Evolutionary conservation across 2,888 invertebrate species (phyloP), one percentile per base, ranked within the genome.

Genomic region (Aquatica leii): DNA sequence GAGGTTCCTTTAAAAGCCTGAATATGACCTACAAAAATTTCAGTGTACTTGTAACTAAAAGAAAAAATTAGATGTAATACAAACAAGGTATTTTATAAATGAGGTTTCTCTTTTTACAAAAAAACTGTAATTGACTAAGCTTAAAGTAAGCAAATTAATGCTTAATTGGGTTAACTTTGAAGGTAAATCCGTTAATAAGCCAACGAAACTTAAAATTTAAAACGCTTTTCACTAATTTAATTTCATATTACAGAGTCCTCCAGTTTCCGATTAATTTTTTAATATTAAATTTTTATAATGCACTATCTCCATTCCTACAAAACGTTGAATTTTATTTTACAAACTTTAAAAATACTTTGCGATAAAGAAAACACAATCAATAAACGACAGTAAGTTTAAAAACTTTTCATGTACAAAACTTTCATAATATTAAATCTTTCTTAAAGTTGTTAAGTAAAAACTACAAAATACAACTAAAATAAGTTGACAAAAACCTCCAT

Each of bases 1-100:
- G 59, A 46, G 59, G 59, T 15, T 53, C 2, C 46, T 59, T 20
- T 37, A 46, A 43, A 59, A 43, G 43, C 12, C 52, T 40, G 50
- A 24, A 51, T 51, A 51, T 51, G 51, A 58, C 17, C n/a, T 21
- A 37, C 37, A 35, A n/a, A 35, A 49, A 41, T 50, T 51, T 58
- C 51, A 43, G 17, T 43, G 17, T 17, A 43, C 14, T 17, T 17
- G 41, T 17, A 14, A 17, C 15, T 8, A 17, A 43, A 43, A 43
- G 4, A 12, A 17, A 43, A 31, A 43, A 43, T 43, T n/a, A n/a
- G n/a, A n/a, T n/a, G n/a, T n/a, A n/a, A n/a, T n/a, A n/a, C n/a
- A n/a, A n/a, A n/a, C n/a, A n/a, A n/a, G n/a, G n/a, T n/a, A n/a
- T n/a, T n/a, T 37, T n/a, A 37, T 37, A 37, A 37, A 37, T 37